These are phyloP conservation scores for Pseudopodoces humilis DNA, from an alignment of 2,113 vertebrate genomes.

Conservation along the genomic window DNA sequence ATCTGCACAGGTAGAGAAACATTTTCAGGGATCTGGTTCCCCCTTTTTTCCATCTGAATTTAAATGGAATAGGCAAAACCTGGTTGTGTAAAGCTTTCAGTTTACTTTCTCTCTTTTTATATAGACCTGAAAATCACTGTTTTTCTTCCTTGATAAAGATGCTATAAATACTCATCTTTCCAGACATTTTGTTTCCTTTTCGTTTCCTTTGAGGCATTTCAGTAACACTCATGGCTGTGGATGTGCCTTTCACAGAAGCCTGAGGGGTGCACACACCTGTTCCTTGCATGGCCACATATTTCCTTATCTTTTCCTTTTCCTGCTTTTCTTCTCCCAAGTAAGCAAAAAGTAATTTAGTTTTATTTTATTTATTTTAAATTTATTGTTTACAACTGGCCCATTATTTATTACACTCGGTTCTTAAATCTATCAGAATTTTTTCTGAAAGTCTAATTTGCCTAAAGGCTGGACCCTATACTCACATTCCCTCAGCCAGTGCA, in stretches of 20 bases:
- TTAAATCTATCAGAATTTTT: neutral
- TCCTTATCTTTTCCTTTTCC: neutral
- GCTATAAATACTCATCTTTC: fast-evolving
- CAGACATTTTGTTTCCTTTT: neutral
- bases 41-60: neutral
- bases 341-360: neutral
- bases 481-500: neutral
- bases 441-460: neutral
- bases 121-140: neutral
- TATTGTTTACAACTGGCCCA: neutral
- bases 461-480: neutral
- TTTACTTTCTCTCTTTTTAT: neutral
- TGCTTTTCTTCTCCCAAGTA: neutral
- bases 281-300: neutral
- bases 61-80: neutral
- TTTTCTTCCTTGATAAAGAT: neutral
- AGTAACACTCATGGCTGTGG: fast-evolving
- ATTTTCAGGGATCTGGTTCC: neutral
- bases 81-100: neutral
- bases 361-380: neutral
- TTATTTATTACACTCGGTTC: neutral
- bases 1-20: neutral
- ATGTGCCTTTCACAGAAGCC: neutral
- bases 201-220: neutral
- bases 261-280: neutral